Base-by-base conservation (phyloP, 2,888 invertebrate genomes). In the Netelia virgata region DNA sequence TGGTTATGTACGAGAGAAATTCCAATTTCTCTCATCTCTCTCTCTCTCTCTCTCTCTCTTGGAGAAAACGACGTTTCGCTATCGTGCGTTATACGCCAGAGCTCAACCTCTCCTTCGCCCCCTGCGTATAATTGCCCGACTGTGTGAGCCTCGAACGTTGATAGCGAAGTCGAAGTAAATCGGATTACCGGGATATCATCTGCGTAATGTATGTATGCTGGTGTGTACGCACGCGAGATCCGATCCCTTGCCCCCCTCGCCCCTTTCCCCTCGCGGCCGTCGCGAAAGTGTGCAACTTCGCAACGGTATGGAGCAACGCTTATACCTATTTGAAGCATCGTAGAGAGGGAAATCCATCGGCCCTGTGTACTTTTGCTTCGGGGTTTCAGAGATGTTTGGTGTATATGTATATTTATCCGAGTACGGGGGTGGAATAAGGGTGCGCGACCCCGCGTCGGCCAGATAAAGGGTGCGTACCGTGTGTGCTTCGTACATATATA, bases 101-200 rank as follows among this genome's bases (percentile, higher is more conserved):
- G 20, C 57, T 16, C 64, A 50, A 47, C 55, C 43, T 63, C 64
- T 64, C 75, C 70, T 59, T 80, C 85, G 69, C 75, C 28, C 28
- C 28, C 28, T 87, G 87, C 88, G 91, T 91, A 91, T 92, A 93
- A 93, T 93, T 93, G 93, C 89, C 89, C 91, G 89, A 90, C 89
- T 90, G 91, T 89, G 88, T 88, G 87, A 89, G 91, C 90, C 87
- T 83, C 87, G 88, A 91, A 91, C 90, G 92, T 92, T 93, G 92
- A 93, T 93, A 92, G 91, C 92, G 90, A 92, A 93, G 92, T 93
- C 92, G 91, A 92, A 93, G 93, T 92, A 93, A 93, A 93, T 93
- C 92, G 91, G 93, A 93, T 93, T 93, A 93, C 89, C 90, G 88
- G 93, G 92, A 92, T 92, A 93, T 93, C 92, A 92, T 93, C 93